These are phyloP conservation scores for Torymus auratus DNA, from an alignment of 2,888 invertebrate species.

Conservation along the genomic window DNA sequence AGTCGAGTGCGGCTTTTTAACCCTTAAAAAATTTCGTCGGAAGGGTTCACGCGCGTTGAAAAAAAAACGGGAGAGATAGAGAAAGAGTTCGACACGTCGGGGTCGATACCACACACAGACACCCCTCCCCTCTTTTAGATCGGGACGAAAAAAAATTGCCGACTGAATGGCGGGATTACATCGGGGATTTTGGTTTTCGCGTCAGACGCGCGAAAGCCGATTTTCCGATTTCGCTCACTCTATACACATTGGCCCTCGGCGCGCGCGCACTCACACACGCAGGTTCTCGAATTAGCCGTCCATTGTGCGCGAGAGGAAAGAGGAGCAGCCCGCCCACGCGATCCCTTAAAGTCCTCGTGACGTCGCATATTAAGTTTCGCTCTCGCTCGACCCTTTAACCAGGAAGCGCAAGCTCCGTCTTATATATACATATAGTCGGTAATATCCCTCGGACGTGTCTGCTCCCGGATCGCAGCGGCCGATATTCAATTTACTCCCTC, in stretches of 20 bases:
- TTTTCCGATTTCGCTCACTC: slow-evolving; percentile 73
- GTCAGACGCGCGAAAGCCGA: slow-evolving; percentile 72
- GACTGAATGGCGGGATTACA: slow-evolving; percentile 75
- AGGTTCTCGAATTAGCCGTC: slow-evolving; percentile 71
- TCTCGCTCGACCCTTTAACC: slow-evolving; percentile 67
- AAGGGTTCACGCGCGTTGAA: slow-evolving; percentile 67
- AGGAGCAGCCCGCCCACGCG: slow-evolving; percentile 4
- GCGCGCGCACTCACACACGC: slow-evolving; percentile 50
- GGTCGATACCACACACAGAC: background rate
- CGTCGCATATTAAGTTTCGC: slow-evolving; percentile 71
- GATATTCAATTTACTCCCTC: slow-evolving; percentile 61
- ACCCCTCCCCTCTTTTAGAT: too few species aligned
- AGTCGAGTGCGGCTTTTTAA: slow-evolving; percentile 76
- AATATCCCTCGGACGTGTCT: slow-evolving; percentile 66
- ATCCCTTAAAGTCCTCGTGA: slow-evolving; percentile 68
- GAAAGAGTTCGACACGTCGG: slow-evolving; percentile 58
- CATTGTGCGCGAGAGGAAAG: slow-evolving; percentile 67
- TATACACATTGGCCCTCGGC: too few species aligned
- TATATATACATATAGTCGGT: slow-evolving; percentile 43
- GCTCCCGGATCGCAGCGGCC: slow-evolving; percentile 46
- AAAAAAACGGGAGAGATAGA: slow-evolving; percentile 57
- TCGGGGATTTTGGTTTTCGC: slow-evolving; percentile 74
- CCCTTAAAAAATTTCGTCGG: slow-evolving; percentile 73
- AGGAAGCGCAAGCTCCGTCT: slow-evolving; percentile 47
- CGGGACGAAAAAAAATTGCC: slow-evolving; percentile 66